phyloP scores from a whole-genome alignment of 2,113 vertebrate genomes.

The Sander vitreus region DNA sequence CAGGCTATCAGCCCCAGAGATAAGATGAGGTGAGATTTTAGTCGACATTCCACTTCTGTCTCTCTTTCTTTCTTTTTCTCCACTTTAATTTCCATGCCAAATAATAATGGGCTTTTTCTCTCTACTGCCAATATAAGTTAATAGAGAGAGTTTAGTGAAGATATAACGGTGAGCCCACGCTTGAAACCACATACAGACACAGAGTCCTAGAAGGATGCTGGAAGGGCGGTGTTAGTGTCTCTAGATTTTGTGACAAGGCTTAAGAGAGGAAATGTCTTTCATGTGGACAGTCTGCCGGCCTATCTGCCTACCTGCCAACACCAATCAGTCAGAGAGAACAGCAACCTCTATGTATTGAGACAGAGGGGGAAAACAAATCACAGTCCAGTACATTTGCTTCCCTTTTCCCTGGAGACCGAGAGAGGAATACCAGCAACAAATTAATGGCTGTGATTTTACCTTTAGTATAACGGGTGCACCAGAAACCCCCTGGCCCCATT shows the following conservation, averaged over 20 bases:
- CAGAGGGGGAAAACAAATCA: neutral
- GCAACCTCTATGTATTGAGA: constrained; percentile 24
- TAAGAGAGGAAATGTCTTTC: constrained; percentile 37
- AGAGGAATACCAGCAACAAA: constrained; percentile 10
- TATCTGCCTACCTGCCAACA: constrained; percentile 51
- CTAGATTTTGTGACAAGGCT: constrained; percentile 53
- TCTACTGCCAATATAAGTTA: neutral
- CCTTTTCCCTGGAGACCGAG: neutral
- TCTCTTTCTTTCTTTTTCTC: neutral
- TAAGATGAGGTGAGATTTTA: constrained; percentile 38
- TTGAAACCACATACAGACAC: neutral
- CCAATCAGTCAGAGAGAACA: constrained; percentile 56
- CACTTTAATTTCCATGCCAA: neutral
- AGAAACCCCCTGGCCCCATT: neutral
- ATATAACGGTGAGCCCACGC: neutral
- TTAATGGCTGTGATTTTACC: constrained; percentile 6
- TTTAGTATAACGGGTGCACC: constrained; percentile 3
- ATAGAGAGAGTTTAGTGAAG: neutral
- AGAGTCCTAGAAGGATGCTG: neutral
- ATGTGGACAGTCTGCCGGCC: constrained; percentile 14
- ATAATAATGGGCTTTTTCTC: constrained; percentile 2
- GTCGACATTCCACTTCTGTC: neutral
- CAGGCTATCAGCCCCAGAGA: constrained; percentile 3
- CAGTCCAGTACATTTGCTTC: neutral
- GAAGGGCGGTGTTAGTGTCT: constrained; percentile 18